A percentile compares a stretch with the other conserved stretches of the same genome.
These are phyloP conservation scores for Drosophila meridionalis DNA, from an alignment of 2,888 invertebrate species.

Conservation along the genomic window DNA sequence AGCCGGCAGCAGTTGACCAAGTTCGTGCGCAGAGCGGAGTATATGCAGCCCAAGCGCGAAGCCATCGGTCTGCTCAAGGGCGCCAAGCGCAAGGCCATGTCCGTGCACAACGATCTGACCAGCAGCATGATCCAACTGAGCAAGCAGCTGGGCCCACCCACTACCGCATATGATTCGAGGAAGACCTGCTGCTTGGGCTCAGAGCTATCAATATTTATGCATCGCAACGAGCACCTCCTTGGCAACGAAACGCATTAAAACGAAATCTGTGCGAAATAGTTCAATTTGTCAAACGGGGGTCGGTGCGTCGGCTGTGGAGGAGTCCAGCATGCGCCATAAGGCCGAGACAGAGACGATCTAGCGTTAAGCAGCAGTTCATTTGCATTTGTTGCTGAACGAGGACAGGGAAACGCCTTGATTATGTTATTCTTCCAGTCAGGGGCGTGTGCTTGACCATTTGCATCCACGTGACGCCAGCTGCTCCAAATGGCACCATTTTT, in stretches of 20 bases:
- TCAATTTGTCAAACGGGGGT: slow-evolving; percentile 59
- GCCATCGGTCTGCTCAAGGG: slow-evolving; percentile 6
- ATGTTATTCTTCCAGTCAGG: slow-evolving; percentile 43
- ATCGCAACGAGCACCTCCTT: slow-evolving; percentile 30
- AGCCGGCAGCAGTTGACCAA: fast-evolving
- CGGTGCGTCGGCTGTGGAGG: not conserved
- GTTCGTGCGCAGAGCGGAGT: not conserved
- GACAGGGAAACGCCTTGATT: slow-evolving; percentile 48
- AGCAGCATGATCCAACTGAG: not conserved
- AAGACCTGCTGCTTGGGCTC: not conserved
- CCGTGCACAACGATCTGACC: slow-evolving; percentile 8
- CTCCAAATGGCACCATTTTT: slow-evolving; percentile 59
- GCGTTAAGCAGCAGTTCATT: slow-evolving; percentile 55
- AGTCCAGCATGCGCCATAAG: slow-evolving; percentile 27
- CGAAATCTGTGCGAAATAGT: slow-evolving; percentile 60
- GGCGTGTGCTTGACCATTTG: slow-evolving; percentile 56
- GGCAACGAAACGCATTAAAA: slow-evolving; percentile 27
- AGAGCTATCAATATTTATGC: slow-evolving; percentile 21
- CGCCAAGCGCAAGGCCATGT: slow-evolving; percentile 14
- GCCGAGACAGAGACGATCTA: slow-evolving; percentile 33
- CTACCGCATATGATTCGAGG: not conserved
- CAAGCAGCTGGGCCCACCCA: not conserved
- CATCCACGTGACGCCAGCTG: slow-evolving; percentile 69
- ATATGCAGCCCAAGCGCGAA: slow-evolving; percentile 10
- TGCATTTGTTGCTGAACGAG: slow-evolving; percentile 42